These are phyloP conservation scores for Neopelma chrysocephalum DNA, from an alignment of 2,797 vertebrate species.

Conservation along the genomic window DNA sequence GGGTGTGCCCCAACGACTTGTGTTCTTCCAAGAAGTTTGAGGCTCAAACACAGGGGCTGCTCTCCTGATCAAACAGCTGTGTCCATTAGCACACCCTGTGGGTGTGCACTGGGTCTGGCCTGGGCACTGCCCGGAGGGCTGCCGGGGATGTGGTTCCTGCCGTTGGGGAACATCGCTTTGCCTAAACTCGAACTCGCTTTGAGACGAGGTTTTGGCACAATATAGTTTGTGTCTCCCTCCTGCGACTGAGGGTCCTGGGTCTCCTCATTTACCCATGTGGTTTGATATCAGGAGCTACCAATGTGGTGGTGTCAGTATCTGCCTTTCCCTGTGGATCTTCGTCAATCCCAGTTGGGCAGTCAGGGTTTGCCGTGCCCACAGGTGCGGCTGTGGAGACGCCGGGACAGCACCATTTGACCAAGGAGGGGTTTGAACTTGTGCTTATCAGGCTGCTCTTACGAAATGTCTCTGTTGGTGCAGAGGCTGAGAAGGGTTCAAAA, in stretches of 20 bases:
- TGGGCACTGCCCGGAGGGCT: neutral
- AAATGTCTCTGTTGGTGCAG: neutral
- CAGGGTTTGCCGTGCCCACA: accelerated
- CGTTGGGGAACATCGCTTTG: accelerated
- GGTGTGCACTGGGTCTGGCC: neutral
- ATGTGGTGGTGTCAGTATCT: neutral
- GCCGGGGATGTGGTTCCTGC: neutral
- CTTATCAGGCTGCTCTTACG: neutral
- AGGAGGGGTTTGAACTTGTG: neutral
- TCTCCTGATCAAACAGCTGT: neutral
- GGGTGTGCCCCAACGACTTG: neutral
- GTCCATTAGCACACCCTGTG: neutral
- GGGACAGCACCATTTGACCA: accelerated
- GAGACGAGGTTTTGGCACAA: neutral
- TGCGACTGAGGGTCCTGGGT: accelerated
- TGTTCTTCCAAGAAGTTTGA: neutral
- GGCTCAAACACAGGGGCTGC: neutral
- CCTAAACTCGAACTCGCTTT: neutral
- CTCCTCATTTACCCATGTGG: neutral
- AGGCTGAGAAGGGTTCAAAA: neutral
- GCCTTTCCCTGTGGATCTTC: neutral
- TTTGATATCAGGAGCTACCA: neutral
- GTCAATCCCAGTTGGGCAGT: accelerated
- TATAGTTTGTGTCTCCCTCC: neutral
- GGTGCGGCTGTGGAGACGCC: accelerated